Evolutionary conservation across 2,113 vertebrate species (phyloP).

Genomic region (Cheirogaleus medius): DNA sequence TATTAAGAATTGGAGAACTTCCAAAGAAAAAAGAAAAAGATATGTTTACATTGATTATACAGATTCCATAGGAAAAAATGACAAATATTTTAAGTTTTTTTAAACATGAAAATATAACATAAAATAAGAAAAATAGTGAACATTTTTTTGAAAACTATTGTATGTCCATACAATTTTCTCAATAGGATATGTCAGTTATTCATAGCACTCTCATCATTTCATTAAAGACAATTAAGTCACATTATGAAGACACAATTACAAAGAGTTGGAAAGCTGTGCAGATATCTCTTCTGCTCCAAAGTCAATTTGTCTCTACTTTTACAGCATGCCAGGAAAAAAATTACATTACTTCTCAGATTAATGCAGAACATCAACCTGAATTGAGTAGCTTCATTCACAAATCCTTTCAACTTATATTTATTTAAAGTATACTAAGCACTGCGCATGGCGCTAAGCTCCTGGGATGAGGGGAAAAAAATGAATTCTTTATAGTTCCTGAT

Average conservation of each 20-base stretch:
- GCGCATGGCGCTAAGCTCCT: not conserved
- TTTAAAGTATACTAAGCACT: not conserved
- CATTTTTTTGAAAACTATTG: not conserved
- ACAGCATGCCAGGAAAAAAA: not conserved
- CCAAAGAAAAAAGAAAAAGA: not conserved
- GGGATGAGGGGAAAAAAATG: not conserved
- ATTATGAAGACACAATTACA: not conserved
- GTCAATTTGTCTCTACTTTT: constrained; percentile 33
- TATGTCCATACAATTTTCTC: not conserved
- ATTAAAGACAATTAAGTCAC: constrained; percentile 18
- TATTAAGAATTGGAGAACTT: not conserved
- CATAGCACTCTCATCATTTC: not conserved
- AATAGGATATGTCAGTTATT: not conserved
- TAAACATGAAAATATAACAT: not conserved
- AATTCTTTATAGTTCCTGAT: not conserved
- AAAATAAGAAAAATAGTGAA: not conserved
- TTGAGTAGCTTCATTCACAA: constrained; percentile 36
- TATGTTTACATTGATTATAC: not conserved
- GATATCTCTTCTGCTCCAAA: not conserved
- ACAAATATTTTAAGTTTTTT: not conserved
- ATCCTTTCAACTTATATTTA: not conserved
- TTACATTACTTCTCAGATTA: not conserved
- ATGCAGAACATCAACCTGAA: not conserved
- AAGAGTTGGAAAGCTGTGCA: constrained; percentile 6
- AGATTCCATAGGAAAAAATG: not conserved